Evolutionary conservation across 2,113 vertebrate species (phyloP).

Genomic region (Physeter macrocephalus): DNA sequence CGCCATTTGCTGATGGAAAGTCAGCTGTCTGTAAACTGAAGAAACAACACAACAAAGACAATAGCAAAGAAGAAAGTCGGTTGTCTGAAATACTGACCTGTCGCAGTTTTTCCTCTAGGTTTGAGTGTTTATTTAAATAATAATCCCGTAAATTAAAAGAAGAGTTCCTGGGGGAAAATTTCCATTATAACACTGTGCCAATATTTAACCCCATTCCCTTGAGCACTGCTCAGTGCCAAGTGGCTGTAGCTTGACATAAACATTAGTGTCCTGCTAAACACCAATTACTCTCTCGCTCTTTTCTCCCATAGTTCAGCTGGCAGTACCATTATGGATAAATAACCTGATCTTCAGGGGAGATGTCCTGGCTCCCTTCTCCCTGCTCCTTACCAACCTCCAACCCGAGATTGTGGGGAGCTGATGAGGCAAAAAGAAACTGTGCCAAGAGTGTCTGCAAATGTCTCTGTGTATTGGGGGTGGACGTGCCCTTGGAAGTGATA

Average conservation of each 20-base stretch:
- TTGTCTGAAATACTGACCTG: constrained; percentile 24
- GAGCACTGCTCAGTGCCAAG: not conserved
- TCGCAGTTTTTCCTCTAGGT: not conserved
- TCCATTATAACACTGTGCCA: not conserved
- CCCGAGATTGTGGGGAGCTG: not conserved
- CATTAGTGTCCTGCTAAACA: not conserved
- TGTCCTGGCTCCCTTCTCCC: not conserved
- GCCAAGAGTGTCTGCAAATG: not conserved
- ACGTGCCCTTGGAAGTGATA: not conserved
- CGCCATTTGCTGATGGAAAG: not conserved
- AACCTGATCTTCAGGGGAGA: not conserved
- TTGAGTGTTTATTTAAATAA: constrained; percentile 4
- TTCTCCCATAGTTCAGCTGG: not conserved
- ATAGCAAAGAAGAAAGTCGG: not conserved
- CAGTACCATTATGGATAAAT: not conserved
- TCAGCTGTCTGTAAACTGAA: not conserved
- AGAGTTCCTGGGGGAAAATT: not conserved
- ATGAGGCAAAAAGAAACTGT: not conserved
- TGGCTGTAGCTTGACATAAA: not conserved
- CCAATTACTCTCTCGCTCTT: not conserved
- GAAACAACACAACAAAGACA: no score
- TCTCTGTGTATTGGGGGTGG: not conserved
- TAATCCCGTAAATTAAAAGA: not conserved
- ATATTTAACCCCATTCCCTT: not conserved
- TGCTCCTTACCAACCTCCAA: not conserved